These are phyloP conservation scores for Phalloptychus januarius DNA, from an alignment of 2,797 vertebrate genomes.

Conservation along the genomic window DNA sequence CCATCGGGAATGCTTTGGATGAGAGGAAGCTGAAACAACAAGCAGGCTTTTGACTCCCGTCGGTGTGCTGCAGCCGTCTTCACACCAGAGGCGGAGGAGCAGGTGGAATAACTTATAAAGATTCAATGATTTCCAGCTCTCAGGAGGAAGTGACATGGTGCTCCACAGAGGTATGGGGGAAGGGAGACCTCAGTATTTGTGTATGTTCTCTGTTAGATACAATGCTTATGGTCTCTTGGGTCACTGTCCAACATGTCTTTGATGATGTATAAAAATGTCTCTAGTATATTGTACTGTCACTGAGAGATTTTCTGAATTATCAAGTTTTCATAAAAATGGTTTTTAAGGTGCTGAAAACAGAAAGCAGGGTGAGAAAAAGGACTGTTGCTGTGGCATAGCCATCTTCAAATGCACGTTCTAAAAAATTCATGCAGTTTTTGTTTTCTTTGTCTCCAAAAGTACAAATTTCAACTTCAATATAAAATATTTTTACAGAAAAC, in stretches of 20 bases:
- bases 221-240: conserved; percentile 1
- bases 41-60: conserved; percentile 62
- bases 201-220: conserved; percentile 37
- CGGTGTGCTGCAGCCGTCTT: conserved; percentile 47
- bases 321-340: background rate
- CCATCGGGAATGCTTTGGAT: conserved; percentile 62
- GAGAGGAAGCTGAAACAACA: conserved; percentile 82
- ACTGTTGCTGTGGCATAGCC: background rate
- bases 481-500: background rate
- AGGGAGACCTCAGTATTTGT: conserved; percentile 41
- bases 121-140: conserved; percentile 65
- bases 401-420: background rate
- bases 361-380: background rate
- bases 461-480: background rate
- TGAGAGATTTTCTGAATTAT: background rate
- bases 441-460: background rate
- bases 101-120: conserved; percentile 77
- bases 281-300: background rate
- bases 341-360: background rate
- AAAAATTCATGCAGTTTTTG: background rate
- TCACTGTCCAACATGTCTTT: conserved; percentile 32
- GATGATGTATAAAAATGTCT: conserved; percentile 20
- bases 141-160: conserved; percentile 73
- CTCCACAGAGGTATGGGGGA: conserved; percentile 45
- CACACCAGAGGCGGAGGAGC: conserved; percentile 61